Evolutionary conservation across 2,113 vertebrate genomes (phyloP), one percentile per base, ranked within the genome.

Genomic region (Oreochromis niloticus): DNA sequence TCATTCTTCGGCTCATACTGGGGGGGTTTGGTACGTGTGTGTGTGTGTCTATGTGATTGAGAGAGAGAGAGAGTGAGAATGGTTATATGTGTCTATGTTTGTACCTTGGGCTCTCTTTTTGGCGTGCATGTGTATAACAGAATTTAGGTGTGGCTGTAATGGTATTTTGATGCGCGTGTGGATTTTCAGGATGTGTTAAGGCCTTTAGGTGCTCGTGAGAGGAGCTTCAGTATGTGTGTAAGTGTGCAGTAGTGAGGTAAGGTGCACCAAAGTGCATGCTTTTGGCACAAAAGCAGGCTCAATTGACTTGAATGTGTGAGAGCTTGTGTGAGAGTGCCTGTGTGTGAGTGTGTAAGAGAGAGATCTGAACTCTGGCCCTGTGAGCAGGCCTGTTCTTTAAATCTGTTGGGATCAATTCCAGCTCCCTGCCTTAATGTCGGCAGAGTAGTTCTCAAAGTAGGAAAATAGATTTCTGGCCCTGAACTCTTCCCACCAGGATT

Each of bases 351-450:
- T 52, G 86, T 34, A 83, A 11, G 85, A 36, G 57, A 57, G n/a
- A 61, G 75, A 80, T 6, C 39, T 92, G 88, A 91, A 92, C 91
- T 92, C 81, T 91, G 86, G 32, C 78, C 90, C 78, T 27, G 30
- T 86, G 85, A 91, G 52, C 84, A 57, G 59, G 85, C 87, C 87
- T 90, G 91, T 89, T 94, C 94, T 94, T 92, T 89, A 90, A 93
- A 92, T 94, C 93, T 91, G 52, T 54, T 89, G 92, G 91, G 93
- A 95, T 94, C 92, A 92, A 93, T 93, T 94, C 91, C 84, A 91
- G 48, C 88, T 93, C 43, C 30, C 84, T 63, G 88, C 88, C 91
- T 93, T 86, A 92, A 92, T 89, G 92, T 92, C 86, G 22, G 57
- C 84, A 85, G 83, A 90, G 90, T 34, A 87, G 84, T 86, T 85